These are phyloP conservation scores for Tetheella fluctuosa DNA, from an alignment of 2,888 invertebrate species.

Conservation along the genomic window DNA sequence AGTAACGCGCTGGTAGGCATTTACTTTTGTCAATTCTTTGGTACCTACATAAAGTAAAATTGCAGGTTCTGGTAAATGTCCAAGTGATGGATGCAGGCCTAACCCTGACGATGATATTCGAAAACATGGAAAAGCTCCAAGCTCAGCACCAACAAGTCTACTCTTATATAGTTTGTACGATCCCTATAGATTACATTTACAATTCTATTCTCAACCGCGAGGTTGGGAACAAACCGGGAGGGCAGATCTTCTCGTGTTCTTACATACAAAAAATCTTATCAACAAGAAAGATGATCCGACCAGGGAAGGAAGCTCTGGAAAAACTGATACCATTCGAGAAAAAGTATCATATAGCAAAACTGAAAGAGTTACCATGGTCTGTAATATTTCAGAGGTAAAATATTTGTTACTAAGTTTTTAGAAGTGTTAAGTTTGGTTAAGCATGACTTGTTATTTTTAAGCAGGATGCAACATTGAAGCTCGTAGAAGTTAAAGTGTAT, in stretches of 20 bases:
- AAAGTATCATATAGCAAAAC: conserved; percentile 58
- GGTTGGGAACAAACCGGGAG: conserved; percentile 31
- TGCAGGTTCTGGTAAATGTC: conserved; percentile 68
- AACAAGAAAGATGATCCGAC: conserved; percentile 37
- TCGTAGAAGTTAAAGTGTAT: background rate
- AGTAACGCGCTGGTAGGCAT: too few relatives aligned
- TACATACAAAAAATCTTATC: conserved; percentile 35
- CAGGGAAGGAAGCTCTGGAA: conserved; percentile 31
- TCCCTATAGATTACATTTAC: conserved; percentile 70
- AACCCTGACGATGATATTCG: conserved; percentile 56
- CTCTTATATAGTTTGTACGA: conserved; percentile 65
- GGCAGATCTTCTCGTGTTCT: conserved; percentile 39
- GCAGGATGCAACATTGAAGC: conserved; percentile 7
- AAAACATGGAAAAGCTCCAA: conserved; percentile 63
- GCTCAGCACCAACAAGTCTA: conserved; percentile 53
- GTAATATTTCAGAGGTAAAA: conserved; percentile 66
- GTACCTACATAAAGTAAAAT: conserved; percentile 6
- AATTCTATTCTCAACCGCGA: conserved; percentile 55
- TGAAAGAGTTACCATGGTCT: conserved; percentile 72
- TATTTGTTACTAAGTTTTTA: background rate
- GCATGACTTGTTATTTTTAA: conserved; percentile 26
- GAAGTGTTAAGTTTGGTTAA: conserved; percentile 19
- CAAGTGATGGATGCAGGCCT: conserved; percentile 62
- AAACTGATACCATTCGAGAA: conserved; percentile 48
- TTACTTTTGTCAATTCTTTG: too few relatives aligned